Percentiles rank a stretch among this genome's conserved stretches.
phyloP scores from a whole-genome alignment of 2,113 vertebrate species.

The Sinocyclocheilus anshuiensis region DNA sequence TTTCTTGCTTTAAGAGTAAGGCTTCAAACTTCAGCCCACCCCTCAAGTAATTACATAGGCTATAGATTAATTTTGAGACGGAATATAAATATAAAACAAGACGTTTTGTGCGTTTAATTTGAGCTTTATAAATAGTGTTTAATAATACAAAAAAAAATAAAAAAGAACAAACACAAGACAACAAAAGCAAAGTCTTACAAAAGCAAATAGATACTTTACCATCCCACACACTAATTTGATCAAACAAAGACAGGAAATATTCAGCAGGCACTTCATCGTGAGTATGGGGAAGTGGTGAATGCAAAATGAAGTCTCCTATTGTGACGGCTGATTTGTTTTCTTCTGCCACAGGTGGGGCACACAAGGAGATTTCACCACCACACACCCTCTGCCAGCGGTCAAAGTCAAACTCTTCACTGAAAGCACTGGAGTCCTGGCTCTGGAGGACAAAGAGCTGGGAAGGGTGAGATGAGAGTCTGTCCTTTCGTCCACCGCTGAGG shows the following conservation, averaged over 20 bases:
- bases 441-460: conserved; percentile 89
- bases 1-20: no score
- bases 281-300: neutral
- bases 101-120: no score
- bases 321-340: neutral
- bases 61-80: no score
- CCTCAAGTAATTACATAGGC: no score
- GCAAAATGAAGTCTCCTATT: neutral
- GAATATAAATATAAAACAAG: no score
- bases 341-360: conserved; percentile 76
- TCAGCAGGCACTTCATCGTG: neutral
- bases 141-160: neutral
- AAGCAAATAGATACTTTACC: neutral
- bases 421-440: conserved; percentile 91
- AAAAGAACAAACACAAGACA: neutral
- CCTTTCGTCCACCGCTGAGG: no score
- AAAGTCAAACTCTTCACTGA: conserved; percentile 98
- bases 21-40: no score
- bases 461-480: no score
- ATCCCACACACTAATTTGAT: neutral
- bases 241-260: neutral
- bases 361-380: conserved; percentile 95
- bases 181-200: neutral
- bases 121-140: neutral
- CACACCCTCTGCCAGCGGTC: conserved; percentile 91